Base-by-base conservation (phyloP, 2,797 vertebrate genomes). In the Falco rusticolus region DNA sequence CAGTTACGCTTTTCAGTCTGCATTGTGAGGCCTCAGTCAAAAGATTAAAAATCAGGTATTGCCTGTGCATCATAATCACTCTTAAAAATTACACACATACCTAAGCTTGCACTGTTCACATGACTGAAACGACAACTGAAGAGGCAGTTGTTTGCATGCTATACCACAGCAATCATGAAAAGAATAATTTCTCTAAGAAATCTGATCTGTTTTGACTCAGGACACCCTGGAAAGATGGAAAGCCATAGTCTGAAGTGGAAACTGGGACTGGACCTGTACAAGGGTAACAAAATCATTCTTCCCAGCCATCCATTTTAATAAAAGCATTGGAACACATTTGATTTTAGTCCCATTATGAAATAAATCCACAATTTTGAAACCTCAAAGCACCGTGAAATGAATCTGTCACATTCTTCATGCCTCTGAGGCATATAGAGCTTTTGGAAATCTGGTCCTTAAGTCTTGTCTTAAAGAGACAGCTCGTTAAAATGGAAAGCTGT, bases 351-450 rank as follows among this genome's bases (percentile, higher is more conserved):
- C 43, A 51, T 90, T 89, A 87, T 47, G 29, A 50, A 90, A 79
- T 84, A 94, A 90, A 96, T 81, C 68, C 53, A 72, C 33, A 72
- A 51, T 76, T 95, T 78, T 84, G 41, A 79, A 93, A 86, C 53
- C 80, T 84, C 61, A 82, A 79, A 95, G 50, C 19, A 72, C 77
- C 2, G 0, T 90, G 70, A 95, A 97, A 95, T 78, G 9, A 88
- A 91, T 81, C 83, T 90, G 61, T 86, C 85, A 91, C 48, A 57
- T 93, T 90, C 51, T 93, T 43, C 84, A 90, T 69, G 33, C 47
- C 57, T 90, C 53, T 65, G 45, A 65, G 78, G 59, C 72, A 63
- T 8, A 69, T 21, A 41, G 6, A 0, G 0, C 39, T 59, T 87
- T 51, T 83, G 70, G 31, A 96, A 95, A 94, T 54, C 7, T 51